phyloP scores from a whole-genome alignment of 2,888 invertebrate species.

The Caenorhabditis sulstoni region DNA sequence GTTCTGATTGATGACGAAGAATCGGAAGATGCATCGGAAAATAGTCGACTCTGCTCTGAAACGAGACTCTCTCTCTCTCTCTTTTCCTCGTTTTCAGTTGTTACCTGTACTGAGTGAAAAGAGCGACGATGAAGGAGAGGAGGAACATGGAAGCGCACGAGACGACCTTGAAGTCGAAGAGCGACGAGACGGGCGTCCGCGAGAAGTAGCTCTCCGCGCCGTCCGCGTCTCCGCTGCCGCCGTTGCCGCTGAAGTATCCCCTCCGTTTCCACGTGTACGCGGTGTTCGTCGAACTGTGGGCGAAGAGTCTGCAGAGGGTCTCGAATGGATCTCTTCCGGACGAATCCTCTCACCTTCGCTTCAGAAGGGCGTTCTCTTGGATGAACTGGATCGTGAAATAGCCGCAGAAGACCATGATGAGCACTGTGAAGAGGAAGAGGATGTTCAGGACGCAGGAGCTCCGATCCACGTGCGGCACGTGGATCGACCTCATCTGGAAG shows the following conservation, averaged over 20 bases:
- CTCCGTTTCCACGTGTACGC: slow-evolving; percentile 52
- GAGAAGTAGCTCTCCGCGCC: slow-evolving; percentile 34
- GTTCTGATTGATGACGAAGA: slow-evolving; percentile 78
- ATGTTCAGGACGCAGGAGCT: slow-evolving; percentile 45
- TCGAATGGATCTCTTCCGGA: no score
- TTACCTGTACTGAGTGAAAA: slow-evolving; percentile 81
- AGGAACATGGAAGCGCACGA: slow-evolving; percentile 83
- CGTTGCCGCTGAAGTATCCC: slow-evolving; percentile 46
- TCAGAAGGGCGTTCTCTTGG: slow-evolving; percentile 52
- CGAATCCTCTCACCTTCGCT: slow-evolving; percentile 21
- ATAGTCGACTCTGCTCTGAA: slow-evolving; percentile 75
- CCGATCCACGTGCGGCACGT: slow-evolving; percentile 52
- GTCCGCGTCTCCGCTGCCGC: slow-evolving; percentile 21
- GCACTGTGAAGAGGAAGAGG: slow-evolving; percentile 41
- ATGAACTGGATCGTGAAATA: slow-evolving; percentile 53
- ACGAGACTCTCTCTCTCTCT: not conserved
- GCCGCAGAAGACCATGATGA: slow-evolving; percentile 48
- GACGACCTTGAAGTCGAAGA: slow-evolving; percentile 82
- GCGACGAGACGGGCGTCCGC: slow-evolving; percentile 61
- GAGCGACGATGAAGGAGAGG: slow-evolving; percentile 83
- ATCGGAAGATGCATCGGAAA: slow-evolving; percentile 69
- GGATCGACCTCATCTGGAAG: slow-evolving; percentile 81
- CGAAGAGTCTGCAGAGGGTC: slow-evolving; percentile 35
- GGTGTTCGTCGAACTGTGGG: slow-evolving; percentile 23
- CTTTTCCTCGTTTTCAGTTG: not conserved